Evolutionary conservation across 2,888 invertebrate genomes (phyloP), one percentile per base, ranked within the genome.

Genomic region (Noctuana brunneofusca): DNA sequence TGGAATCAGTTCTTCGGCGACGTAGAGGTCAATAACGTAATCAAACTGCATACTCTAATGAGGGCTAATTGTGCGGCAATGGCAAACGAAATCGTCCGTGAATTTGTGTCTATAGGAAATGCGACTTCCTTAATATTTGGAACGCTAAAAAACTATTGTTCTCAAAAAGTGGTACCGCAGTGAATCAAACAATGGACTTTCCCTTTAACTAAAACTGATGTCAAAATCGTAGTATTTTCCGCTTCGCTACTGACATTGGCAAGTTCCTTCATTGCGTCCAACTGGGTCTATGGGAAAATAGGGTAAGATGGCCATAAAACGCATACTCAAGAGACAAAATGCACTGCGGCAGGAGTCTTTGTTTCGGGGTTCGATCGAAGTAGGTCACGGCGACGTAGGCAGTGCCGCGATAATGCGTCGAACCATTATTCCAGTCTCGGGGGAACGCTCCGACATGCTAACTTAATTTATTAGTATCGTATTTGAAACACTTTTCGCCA

Each of bases 311-410:
- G 8, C 11, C 35, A 49, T 55, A 49, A 56, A 56, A 63, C 63
- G 63, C 49, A 56, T 49, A 58, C 16, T 16, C 11, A 14, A 35
- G 50, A 49, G 48, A 18, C 56, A 41, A 43, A 60, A 43, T 54
- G 59, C 49, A 63, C 12, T 58, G 58, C 64, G 58, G 50, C 32
- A 50, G 64, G 54, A 56, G 63, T 49, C 65, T 66, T 66, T 68
- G 69, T 68, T 65, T 63, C 57, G 63, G 60, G 58, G 46, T 63
- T 58, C 62, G 52, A 64, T 65, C 67, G 66, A 69, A 77, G 66
- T 74, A 66, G 79, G 80, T 79, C 80, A 78, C 69, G 78, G 73
- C 69, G 65, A 64, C 66, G 58, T 22, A 38, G 48, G 27, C 54
- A 64, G 66, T 64, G 68, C 66, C 58, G 71, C 71, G 73, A 71